Evolutionary conservation across 2,888 invertebrate genomes (phyloP).

Genomic region (Chrysolina haemoptera): DNA sequence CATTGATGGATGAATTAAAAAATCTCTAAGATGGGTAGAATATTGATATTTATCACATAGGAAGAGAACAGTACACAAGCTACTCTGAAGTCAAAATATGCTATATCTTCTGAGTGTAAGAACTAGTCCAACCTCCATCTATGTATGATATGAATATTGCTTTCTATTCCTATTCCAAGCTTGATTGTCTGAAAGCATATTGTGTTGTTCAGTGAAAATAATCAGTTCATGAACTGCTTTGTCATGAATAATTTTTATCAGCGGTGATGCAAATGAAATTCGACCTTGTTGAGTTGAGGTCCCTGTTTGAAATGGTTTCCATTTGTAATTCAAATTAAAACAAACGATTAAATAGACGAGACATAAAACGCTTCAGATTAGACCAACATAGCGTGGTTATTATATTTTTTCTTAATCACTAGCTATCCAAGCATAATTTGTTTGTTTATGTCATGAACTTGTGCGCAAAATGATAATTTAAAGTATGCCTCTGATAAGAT

Average conservation of each 20-base stretch:
- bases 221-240: not conserved
- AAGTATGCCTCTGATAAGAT: not conserved
- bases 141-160: too few species aligned
- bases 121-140: too few species aligned
- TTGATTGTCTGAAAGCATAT: too few species aligned
- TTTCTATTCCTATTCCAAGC: too few species aligned
- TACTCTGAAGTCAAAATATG: too few species aligned
- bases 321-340: conserved; percentile 1
- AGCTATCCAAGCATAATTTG: not conserved
- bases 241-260: not conserved
- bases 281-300: not conserved
- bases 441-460: not conserved
- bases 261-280: not conserved
- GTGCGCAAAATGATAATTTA: not conserved
- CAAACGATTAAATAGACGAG: not conserved
- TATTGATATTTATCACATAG: too few species aligned
- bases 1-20: too few species aligned
- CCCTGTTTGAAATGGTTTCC: not conserved
- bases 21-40: too few species aligned
- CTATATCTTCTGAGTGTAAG: too few species aligned
- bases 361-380: too few species aligned
- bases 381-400: not conserved
- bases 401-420: not conserved
- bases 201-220: not conserved
- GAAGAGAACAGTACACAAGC: too few species aligned